Evolutionary conservation across 2,113 vertebrate genomes (phyloP).

Genomic region (Gymnorhina tibicen): DNA sequence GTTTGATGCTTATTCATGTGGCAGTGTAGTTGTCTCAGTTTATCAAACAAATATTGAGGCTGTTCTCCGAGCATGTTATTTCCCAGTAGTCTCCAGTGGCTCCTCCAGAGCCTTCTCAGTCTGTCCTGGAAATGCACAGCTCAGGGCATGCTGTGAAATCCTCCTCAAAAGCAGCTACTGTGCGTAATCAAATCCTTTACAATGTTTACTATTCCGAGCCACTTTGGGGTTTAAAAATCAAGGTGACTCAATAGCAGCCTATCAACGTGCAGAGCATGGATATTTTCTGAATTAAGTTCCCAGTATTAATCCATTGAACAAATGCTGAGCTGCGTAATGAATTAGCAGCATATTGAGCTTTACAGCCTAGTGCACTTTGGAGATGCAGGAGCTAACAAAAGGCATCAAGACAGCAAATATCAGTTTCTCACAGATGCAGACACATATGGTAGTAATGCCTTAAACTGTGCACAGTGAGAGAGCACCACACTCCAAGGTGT

Average conservation of each 20-base stretch:
- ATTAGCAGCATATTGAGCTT: background rate
- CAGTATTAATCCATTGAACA: background rate
- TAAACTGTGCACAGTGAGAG: background rate
- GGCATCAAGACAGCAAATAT: background rate
- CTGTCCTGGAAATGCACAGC: background rate
- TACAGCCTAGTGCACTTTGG: background rate
- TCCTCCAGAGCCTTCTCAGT: background rate
- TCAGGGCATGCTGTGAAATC: background rate
- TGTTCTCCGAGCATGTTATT: background rate
- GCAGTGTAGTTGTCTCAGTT: slow-evolving; percentile 3
- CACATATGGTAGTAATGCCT: background rate
- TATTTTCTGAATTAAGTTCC: background rate
- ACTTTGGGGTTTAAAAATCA: background rate
- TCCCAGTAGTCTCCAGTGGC: background rate
- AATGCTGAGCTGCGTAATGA: background rate
- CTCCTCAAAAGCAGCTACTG: background rate
- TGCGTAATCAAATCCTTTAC: background rate
- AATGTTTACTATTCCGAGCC: background rate
- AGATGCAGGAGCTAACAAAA: background rate
- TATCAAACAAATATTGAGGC: background rate
- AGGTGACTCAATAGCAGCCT: background rate
- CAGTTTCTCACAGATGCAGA: background rate
- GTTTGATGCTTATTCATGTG: slow-evolving; percentile 1
- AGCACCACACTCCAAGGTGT: background rate
- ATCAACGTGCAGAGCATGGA: background rate